Evolutionary conservation across 2,888 invertebrate genomes (phyloP).

Genomic region (Drosophila fulvimacula): DNA sequence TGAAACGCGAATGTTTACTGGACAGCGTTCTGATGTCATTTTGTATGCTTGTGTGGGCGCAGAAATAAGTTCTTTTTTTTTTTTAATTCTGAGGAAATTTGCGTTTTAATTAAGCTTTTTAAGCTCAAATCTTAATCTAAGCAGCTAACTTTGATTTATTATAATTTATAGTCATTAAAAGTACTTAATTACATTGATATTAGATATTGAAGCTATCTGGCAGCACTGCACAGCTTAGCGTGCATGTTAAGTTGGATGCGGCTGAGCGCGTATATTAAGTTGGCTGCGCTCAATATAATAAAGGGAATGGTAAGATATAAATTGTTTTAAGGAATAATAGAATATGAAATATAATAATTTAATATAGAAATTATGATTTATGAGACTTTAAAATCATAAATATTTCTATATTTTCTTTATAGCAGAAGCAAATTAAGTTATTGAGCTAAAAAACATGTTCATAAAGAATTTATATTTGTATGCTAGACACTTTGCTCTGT

Average conservation of each 20-base stretch:
- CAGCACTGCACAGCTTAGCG: not conserved
- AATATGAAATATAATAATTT: not conserved
- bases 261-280: not conserved
- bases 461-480: not conserved
- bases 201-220: not conserved
- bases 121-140: not conserved
- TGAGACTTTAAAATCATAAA: not conserved
- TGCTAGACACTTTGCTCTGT: not conserved
- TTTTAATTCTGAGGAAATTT: not conserved
- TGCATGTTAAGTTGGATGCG: not conserved
- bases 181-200: not conserved
- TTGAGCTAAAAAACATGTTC: not conserved
- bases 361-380: not conserved
- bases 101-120: not conserved
- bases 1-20: slow-evolving; percentile 16
- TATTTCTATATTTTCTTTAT: not conserved
- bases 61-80: not conserved
- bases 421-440: not conserved
- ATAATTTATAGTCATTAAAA: not conserved
- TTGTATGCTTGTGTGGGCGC: slow-evolving; percentile 1
- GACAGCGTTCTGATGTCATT: slow-evolving; percentile 17
- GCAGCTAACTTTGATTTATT: not conserved
- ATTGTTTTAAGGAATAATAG: not conserved
- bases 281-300: not conserved
- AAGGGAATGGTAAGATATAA: no score